Evolutionary conservation across 2,113 vertebrate species (phyloP).

Genomic region (Erythrocebus patas): DNA sequence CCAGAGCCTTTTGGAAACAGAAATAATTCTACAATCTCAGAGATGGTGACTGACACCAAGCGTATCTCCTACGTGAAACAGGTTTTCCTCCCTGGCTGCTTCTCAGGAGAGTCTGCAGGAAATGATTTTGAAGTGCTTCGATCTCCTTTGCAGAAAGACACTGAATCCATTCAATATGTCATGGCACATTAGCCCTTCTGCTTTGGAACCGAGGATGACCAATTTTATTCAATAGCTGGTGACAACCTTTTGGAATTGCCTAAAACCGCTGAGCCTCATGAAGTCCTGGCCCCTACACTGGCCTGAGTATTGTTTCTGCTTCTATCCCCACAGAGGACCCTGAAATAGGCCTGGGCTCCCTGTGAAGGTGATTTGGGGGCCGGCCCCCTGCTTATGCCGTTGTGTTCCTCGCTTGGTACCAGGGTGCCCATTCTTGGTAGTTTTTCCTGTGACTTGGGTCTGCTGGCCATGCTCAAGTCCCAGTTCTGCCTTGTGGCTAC

Average conservation of each 20-base stretch:
- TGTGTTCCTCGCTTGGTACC: not conserved
- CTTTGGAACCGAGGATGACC: constrained; percentile 12
- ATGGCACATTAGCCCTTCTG: not conserved
- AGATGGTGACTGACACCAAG: not conserved
- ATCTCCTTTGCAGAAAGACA: constrained; percentile 28
- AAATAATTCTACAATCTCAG: not conserved
- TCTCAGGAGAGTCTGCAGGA: not conserved
- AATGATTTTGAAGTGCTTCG: constrained; percentile 54
- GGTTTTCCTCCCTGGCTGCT: not conserved
- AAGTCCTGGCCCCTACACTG: not conserved
- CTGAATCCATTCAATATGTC: not conserved
- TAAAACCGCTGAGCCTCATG: not conserved
- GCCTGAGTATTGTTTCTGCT: not conserved
- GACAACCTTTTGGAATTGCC: constrained; percentile 24
- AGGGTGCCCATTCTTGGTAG: not conserved
- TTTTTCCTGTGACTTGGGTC: not conserved
- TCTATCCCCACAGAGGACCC: not conserved
- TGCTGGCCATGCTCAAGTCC: not conserved
- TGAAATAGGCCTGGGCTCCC: not conserved
- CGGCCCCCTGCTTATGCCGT: not conserved
- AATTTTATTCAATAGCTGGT: not conserved
- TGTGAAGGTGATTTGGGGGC: not conserved
- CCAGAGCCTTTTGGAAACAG: not conserved
- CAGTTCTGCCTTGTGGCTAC: not conserved
- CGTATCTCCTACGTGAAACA: not conserved